These are phyloP conservation scores for Zaprionus camerounensis DNA, from an alignment of 1,140 invertebrate genomes.

Conservation along the genomic window DNA sequence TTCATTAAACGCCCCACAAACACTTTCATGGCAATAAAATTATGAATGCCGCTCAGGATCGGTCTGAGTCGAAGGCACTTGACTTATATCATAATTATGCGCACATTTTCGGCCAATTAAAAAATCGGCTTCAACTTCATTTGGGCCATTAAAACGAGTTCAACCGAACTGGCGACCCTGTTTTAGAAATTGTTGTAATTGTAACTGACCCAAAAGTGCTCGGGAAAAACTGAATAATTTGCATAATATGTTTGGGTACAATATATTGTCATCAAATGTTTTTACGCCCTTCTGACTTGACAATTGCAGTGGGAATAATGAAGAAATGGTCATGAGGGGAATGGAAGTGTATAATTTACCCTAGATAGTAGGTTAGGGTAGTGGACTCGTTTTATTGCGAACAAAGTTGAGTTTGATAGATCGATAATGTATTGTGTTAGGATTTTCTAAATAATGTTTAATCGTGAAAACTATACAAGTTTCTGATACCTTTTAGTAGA, in stretches of 20 bases:
- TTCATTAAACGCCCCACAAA: conserved; percentile 26
- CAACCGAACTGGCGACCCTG: conserved; percentile 6
- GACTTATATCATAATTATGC: conserved; percentile 63
- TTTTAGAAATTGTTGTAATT: not conserved
- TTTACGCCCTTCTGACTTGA: conserved; percentile 10
- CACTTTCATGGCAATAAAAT: conserved; percentile 48
- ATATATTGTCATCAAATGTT: conserved; percentile 10
- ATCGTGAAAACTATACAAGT: too few species aligned
- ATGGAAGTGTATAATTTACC: not conserved
- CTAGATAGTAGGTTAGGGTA: not conserved
- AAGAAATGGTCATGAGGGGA: not conserved
- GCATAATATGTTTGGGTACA: conserved; percentile 24
- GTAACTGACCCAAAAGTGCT: conserved; percentile 9
- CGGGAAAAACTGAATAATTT: conserved; percentile 65
- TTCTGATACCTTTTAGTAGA: too few species aligned
- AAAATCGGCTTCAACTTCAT: conserved; percentile 8
- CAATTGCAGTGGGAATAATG: not conserved
- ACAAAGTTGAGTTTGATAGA: not conserved
- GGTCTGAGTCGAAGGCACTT: conserved; percentile 23
- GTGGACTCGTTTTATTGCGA: not conserved
- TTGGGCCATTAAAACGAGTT: conserved; percentile 53
- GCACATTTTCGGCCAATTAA: conserved; percentile 71
- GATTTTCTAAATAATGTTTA: too few species aligned
- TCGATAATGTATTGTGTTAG: not conserved
- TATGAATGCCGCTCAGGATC: conserved; percentile 47